Evolutionary conservation across 2,113 vertebrate species (phyloP), one percentile per base, ranked within the genome.

Genomic region (Trichechus manatus): DNA sequence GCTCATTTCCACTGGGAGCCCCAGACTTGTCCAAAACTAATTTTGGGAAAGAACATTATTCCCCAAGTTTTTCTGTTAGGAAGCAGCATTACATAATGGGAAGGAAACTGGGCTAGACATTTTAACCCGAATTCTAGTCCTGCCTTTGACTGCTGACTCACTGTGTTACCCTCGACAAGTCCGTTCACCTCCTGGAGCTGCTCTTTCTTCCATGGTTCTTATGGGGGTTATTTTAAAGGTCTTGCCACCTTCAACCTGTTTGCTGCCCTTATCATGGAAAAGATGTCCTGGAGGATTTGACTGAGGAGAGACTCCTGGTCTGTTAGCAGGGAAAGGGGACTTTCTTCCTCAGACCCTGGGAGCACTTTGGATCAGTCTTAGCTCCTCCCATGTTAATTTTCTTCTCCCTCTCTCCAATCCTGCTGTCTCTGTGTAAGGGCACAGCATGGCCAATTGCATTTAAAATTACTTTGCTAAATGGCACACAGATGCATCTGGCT

Each of bases 381-480:
- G 3, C 39, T 44, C 9, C 14, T 63, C 29, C 66, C 0, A 0
- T 23, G 42, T 78, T 80, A 59, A 81, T 95, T 83, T 87, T 42
- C 59, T 42, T 68, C 68, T 78, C 39, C 39, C 84, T 50, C 56
- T 61, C 10, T 0, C 44, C 80, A 42, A 8, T 13, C 89, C 61
- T 20, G 39, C 80, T 70, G 33, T 81, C 64, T 91, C 75, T 0
- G 0, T 47, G 27, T 29, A 89, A 85, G 63, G 61, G 86, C 91
- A 63, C 91, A 77, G 82, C 66, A 68, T 10, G 75, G 70, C 59
- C 7, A 0, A 31, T 23, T 87, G 66, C 68, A 47, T 63, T 82
- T 91, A 79, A 91, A 92, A 95, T 70, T 89, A 75, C n/a, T 95
- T 91, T 86, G 10, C 89, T 92, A 68, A 82, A 89, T 68, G 56